Evolutionary conservation across 2,113 vertebrate genomes (phyloP).

Genomic region (Ceratotherium simum): DNA sequence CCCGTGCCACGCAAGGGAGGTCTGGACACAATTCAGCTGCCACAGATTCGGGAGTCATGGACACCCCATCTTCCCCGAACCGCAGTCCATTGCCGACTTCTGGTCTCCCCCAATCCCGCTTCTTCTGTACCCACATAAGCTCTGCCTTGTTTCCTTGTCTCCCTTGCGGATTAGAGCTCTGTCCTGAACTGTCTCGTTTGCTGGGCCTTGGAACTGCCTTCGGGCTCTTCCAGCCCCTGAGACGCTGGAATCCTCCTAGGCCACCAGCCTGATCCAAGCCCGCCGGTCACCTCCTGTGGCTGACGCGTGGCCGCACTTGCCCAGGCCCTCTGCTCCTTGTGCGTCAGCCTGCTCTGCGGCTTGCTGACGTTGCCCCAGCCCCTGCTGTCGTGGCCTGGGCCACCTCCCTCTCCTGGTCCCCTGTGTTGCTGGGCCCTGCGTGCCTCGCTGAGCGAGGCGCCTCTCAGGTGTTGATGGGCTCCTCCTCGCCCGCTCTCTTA

Average conservation of each 20-base stretch:
- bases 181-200: too few species aligned
- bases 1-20: neutral
- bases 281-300: accelerated
- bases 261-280: neutral
- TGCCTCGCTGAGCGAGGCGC: neutral
- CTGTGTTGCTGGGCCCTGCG: neutral
- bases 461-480: neutral
- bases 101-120: neutral
- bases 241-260: neutral
- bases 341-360: neutral
- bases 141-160: neutral
- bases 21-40: neutral
- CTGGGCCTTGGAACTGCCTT: neutral
- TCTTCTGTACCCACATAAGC: neutral
- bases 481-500: neutral
- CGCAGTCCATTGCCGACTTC: neutral
- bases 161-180: neutral
- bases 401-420: neutral
- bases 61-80: neutral
- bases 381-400: neutral
- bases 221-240: neutral
- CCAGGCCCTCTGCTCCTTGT: neutral
- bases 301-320: neutral
- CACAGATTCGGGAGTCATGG: neutral
- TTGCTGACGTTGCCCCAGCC: neutral